Base-by-base conservation (phyloP, 2,888 invertebrate species). In the Mesorhabditis belari region DNA sequence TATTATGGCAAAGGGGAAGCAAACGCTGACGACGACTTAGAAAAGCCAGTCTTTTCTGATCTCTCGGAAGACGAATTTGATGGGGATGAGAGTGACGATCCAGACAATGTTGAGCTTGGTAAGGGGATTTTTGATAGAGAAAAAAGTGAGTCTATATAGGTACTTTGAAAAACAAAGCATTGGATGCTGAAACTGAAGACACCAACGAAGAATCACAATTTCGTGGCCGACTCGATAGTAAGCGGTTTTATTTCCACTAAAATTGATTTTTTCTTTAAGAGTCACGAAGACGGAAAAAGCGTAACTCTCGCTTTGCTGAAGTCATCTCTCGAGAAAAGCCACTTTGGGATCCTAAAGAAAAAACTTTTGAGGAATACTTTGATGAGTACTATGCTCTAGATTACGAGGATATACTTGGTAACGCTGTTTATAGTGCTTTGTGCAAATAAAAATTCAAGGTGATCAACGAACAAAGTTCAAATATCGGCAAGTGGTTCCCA, bases 351-450 rank as follows among this genome's bases (percentile, higher is more conserved):
- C 91, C 93, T 0, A 83, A 86, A 35, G 81, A 87, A 62, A 87
- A 88, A 65, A 88, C 88, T 0, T 93, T 91, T 82, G 87, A 88
- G 29, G 86, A 92, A 74, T 93, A 93, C 80, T 87, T 93, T 81
- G 91, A 95, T 76, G 93, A 95, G 82, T 95, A 94, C 82, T 95
- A 95, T 81, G 88, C 89, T 76, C 85, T 95, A 80, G 92, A 95
- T 82, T 96, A 90, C 81, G 96, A 96, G 81, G 96, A 98, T 82
- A 87, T 95, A 57, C 88, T 96, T 55, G 94, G 81, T 0, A 61
- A 64, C 55, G 44, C 44, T 57, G 23, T 25, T n/a, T 50, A n/a
- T 17, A 26, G 23, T 21, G 23, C 21, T 6, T 54, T 54, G 9
- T 9, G 9, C 9, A n/a, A 12, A 51, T 17, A 25, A 5, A 12